phyloP scores from a whole-genome alignment of 2,888 invertebrate species.

The Ecdyonurus torrentis region DNA sequence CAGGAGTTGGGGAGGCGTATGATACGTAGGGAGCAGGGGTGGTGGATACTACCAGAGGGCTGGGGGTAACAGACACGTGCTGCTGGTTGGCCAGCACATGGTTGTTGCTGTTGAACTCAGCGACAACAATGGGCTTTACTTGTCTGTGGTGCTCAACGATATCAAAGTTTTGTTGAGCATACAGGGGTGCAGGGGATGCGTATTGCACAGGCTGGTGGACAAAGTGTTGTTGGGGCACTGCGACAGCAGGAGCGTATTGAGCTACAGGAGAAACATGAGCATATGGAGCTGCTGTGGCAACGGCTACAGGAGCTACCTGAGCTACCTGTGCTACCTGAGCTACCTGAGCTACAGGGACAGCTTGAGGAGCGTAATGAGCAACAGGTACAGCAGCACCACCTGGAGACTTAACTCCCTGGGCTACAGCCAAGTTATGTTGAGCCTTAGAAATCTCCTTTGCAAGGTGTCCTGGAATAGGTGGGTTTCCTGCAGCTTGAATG shows the following conservation, averaged over 20 bases:
- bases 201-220: not conserved
- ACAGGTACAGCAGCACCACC: not conserved
- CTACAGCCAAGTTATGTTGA: not conserved
- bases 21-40: not conserved
- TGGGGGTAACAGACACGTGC: not conserved
- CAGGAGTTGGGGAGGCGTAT: not conserved
- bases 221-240: not conserved
- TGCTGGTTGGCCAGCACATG: not conserved
- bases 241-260: not conserved
- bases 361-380: not conserved
- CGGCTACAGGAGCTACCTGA: not conserved
- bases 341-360: not conserved
- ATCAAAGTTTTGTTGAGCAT: not conserved
- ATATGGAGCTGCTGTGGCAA: not conserved
- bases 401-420: not conserved
- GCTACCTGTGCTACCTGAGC: no score
- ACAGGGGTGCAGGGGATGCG: not conserved
- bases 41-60: not conserved
- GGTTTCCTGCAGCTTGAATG: not conserved
- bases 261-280: not conserved
- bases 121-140: not conserved
- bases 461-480: not conserved
- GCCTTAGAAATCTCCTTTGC: not conserved
- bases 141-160: conserved; percentile 5
- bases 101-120: not conserved